Evolutionary conservation across 2,797 vertebrate genomes (phyloP).

Genomic region (Morelia viridis): DNA sequence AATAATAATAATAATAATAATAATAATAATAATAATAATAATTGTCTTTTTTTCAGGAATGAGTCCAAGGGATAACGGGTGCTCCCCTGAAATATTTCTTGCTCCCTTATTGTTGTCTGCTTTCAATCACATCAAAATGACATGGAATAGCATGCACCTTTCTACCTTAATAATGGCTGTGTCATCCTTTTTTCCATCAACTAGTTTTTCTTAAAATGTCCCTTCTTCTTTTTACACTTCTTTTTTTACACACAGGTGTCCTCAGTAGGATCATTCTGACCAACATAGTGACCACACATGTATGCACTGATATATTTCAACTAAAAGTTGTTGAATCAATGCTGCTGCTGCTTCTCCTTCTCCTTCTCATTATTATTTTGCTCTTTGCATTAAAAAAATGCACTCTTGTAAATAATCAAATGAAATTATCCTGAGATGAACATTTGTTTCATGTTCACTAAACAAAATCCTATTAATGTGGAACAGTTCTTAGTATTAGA

Average conservation of each 20-base stretch:
- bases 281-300: background rate
- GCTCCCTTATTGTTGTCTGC: background rate
- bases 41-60: background rate
- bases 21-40: too few species aligned
- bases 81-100: background rate
- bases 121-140: background rate
- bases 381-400: background rate
- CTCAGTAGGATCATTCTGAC: background rate
- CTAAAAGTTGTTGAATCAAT: background rate
- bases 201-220: background rate
- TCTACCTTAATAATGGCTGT: background rate
- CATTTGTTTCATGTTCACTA: background rate
- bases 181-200: background rate
- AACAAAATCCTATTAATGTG: background rate
- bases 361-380: background rate
- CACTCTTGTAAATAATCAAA: background rate
- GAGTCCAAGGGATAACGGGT: background rate
- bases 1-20: too few species aligned
- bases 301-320: background rate
- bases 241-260: background rate
- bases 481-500: background rate
- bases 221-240: background rate
- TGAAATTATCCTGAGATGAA: background rate
- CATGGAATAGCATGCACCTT: background rate
- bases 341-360: background rate